Base-by-base conservation (phyloP, 2,797 vertebrate species). In the Apogon talboti region DNA sequence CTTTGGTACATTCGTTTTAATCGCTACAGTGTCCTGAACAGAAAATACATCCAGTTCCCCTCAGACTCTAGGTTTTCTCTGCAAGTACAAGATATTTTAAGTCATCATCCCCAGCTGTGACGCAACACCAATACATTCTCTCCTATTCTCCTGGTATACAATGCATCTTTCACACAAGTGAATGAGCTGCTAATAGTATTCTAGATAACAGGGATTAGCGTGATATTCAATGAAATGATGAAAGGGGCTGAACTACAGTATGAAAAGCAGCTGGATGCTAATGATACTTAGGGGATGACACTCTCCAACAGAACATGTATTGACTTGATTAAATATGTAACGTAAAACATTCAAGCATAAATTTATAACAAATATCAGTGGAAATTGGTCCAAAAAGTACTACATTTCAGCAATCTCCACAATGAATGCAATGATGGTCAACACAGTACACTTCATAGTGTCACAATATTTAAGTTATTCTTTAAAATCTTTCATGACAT, bases 121-220 rank as follows among this genome's bases (percentile, higher is more conserved):
- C 18, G 12, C 48, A 66, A 67, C 16, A 52, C 64, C 11, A 37
- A 38, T 45, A 5, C 14, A 0, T 12, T 42, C 12, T 1, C 11
- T 41, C 50, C 41, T n/a, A 10, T 66, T 41, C 7, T 55, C 37
- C 10, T 7, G 50, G 52, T 74, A 78, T 79, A 83, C 63, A 61
- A 74, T 61, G 15, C 21, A 4, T 62, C 54, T 71, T 16, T 70
- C 51, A 64, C 58, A 65, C 38, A 18, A 46, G 47, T n/a, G 50
- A 74, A 49, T 11, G 45, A 69, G 61, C 50, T 33, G 48, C 64
- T 58, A 37, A 58, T 66, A 7, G 28, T 56, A 49, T 54, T 54
- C 0, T 6, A 70, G 70, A 82, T 82, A 71, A 82, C 47, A 9
- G 47, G 67, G 82, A 85, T 83, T 82, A 82, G 51, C 13, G 1